These are phyloP conservation scores for Lycodopsis pacificus DNA, from an alignment of 2,797 vertebrate genomes.

Conservation along the genomic window DNA sequence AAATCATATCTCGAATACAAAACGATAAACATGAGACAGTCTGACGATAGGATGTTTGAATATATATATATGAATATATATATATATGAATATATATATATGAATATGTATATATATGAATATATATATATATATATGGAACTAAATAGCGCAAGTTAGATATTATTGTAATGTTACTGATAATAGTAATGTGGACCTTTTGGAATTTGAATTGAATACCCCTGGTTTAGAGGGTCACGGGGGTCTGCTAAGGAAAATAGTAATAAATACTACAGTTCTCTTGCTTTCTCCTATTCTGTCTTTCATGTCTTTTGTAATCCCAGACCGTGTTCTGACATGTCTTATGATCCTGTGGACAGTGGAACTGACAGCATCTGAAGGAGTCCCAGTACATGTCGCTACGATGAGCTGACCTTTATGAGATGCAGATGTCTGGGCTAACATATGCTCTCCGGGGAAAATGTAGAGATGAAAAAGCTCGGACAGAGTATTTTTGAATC, in stretches of 20 bases:
- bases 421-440: constrained; percentile 6
- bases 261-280: not conserved
- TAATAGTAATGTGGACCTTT: too few relatives aligned
- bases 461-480: not conserved
- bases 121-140: too few relatives aligned
- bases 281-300: not conserved
- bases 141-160: too few relatives aligned
- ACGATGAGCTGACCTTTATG: constrained; percentile 51
- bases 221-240: too few relatives aligned
- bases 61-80: too few relatives aligned
- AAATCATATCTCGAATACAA: too few relatives aligned
- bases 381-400: constrained; percentile 35
- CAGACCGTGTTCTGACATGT: not conserved
- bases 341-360: not conserved
- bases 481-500: not conserved
- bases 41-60: too few relatives aligned
- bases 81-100: too few relatives aligned
- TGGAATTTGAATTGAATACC: too few relatives aligned
- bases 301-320: not conserved
- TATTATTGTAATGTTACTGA: too few relatives aligned
- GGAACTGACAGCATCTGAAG: constrained; percentile 43
- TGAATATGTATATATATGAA: too few relatives aligned
- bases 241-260: not conserved
- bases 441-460: constrained; percentile 16
- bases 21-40: too few relatives aligned